Evolutionary conservation across 2,797 vertebrate genomes (phyloP).

Genomic region (Myotis pilosus): DNA sequence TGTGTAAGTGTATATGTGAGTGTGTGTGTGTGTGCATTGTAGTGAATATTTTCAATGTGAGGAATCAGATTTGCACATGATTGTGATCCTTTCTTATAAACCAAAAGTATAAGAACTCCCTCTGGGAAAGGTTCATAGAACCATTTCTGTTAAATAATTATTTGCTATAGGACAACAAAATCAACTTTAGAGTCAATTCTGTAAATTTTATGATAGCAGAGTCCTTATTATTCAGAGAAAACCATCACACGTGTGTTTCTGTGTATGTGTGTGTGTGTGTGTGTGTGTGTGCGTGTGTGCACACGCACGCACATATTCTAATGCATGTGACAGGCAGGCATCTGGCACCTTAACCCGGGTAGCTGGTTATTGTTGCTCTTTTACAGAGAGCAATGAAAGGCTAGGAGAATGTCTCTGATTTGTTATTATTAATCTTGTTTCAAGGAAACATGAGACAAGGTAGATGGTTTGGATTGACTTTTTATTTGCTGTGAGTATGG

Average conservation of each 20-base stretch:
- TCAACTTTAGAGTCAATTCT: neutral
- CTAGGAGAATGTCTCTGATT: slow-evolving; percentile 61
- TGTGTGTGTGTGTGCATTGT: neutral
- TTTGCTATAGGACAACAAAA: slow-evolving; percentile 12
- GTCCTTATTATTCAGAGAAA: slow-evolving; percentile 2
- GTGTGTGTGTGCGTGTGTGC: neutral
- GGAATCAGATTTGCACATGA: slow-evolving; percentile 31
- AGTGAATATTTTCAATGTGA: slow-evolving; percentile 32
- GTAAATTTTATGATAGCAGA: neutral
- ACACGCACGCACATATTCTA: neutral
- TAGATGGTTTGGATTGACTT: slow-evolving; percentile 47
- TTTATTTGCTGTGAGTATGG: slow-evolving; percentile 67
- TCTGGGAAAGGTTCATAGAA: neutral
- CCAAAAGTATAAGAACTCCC: neutral
- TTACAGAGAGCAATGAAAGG: slow-evolving; percentile 38
- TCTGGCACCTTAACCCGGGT: slow-evolving; percentile 24
- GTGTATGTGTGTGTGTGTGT: neutral
- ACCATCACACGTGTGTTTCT: neutral
- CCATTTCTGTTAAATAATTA: neutral
- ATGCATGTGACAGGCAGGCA: slow-evolving; percentile 50
- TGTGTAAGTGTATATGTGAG: too few species aligned
- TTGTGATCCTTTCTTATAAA: neutral
- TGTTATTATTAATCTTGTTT: slow-evolving; percentile 72
- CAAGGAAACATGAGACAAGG: slow-evolving; percentile 64
- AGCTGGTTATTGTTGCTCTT: slow-evolving; percentile 35